A percentile compares a stretch with the other conserved stretches of the same genome.
Evolutionary conservation across 2,797 vertebrate genomes (phyloP).

Genomic region (Gouania willdenowi): DNA sequence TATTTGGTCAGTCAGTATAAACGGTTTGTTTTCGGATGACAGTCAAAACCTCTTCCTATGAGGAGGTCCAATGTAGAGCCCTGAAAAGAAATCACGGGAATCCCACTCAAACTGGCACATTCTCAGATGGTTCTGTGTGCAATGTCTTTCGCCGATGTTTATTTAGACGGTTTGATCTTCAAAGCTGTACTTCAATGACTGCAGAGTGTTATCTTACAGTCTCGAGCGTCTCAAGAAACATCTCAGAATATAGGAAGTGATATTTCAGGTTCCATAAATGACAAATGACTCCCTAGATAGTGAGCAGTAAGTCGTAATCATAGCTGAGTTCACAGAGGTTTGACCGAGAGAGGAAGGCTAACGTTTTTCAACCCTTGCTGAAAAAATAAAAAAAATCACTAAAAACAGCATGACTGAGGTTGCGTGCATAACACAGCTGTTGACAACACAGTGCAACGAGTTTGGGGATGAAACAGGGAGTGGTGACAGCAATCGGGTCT

Average conservation of each 20-base stretch:
- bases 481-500: slow-evolving; percentile 18
- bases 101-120: no score
- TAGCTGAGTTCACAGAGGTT: slow-evolving; percentile 27
- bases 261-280: slow-evolving; percentile 49
- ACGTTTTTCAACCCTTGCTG: slow-evolving; percentile 13
- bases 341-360: slow-evolving; percentile 17
- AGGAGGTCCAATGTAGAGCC: no score
- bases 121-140: no score
- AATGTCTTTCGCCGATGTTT: no score
- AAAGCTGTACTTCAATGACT: neutral
- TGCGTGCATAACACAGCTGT: slow-evolving; percentile 2
- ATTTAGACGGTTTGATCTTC: no score
- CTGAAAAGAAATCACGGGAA: no score
- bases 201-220: slow-evolving; percentile 35
- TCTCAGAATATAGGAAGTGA: slow-evolving; percentile 51
- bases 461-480: slow-evolving; percentile 1
- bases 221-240: slow-evolving; percentile 51
- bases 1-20: no score
- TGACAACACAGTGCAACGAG: slow-evolving; percentile 3
- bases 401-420: neutral
- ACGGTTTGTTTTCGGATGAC: no score
- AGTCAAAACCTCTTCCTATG: no score
- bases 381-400: slow-evolving; percentile 1
- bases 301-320: slow-evolving; percentile 63
- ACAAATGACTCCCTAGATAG: slow-evolving; percentile 53